Conservation (phyloP, 2,113 vertebrate species). For the Petrocephalus zakoni region DNA sequence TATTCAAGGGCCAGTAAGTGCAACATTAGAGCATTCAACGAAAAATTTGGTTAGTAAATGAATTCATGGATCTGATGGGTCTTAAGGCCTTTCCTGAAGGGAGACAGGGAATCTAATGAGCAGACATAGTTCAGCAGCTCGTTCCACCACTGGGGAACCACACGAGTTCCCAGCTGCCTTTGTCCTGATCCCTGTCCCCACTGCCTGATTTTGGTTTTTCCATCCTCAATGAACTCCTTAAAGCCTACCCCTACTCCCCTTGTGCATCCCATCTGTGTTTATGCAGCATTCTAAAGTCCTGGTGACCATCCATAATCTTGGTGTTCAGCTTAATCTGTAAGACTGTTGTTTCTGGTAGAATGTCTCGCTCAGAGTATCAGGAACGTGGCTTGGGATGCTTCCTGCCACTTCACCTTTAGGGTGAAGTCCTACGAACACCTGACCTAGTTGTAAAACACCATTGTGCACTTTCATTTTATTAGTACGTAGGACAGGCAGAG, state of each 20-base stretch:
- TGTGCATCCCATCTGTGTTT: background rate
- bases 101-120: background rate
- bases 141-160: background rate
- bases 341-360: too few species aligned
- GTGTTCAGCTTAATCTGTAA: too few species aligned
- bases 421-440: too few species aligned
- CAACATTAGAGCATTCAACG: background rate
- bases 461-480: too few species aligned
- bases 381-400: too few species aligned
- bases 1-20: background rate
- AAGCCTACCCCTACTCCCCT: background rate
- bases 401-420: too few species aligned
- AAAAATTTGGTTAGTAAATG: background rate
- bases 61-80: background rate
- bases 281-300: background rate
- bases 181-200: too few species aligned
- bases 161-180: background rate
- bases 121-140: background rate
- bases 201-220: too few species aligned
- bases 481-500: too few species aligned
- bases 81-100: background rate
- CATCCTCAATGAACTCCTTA: background rate
- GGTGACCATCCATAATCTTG: too few species aligned
- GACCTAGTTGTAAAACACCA: too few species aligned
- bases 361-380: too few species aligned